Evolutionary conservation across 2,797 vertebrate species (phyloP).

Genomic region (Rhabdomys pumilio): DNA sequence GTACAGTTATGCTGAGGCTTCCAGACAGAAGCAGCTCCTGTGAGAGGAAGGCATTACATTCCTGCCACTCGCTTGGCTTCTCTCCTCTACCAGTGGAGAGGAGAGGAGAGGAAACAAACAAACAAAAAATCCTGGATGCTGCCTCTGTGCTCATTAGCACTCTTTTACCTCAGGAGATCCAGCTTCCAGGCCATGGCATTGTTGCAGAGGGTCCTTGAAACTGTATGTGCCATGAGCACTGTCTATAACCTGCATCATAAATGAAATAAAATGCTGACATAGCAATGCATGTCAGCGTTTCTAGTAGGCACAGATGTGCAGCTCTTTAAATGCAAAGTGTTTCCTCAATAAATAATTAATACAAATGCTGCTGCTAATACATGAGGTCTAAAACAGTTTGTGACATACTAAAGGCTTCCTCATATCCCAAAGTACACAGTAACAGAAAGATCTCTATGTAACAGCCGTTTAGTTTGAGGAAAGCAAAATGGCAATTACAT

Average conservation of each 20-base stretch:
- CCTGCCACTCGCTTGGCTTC: not conserved
- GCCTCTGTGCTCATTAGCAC: not conserved
- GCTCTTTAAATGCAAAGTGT: not conserved
- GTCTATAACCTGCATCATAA: not conserved
- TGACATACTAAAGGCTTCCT: not conserved
- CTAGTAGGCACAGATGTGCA: not conserved
- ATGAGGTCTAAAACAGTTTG: not conserved
- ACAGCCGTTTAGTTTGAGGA: not conserved
- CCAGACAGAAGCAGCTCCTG: not conserved
- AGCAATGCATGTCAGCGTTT: not conserved
- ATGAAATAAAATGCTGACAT: not conserved
- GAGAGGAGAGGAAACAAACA: not conserved
- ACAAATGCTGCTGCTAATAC: not conserved
- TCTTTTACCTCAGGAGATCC: not conserved
- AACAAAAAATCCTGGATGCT: not conserved
- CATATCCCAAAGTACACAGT: not conserved
- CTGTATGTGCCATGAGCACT: not conserved
- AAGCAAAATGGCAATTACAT: not conserved
- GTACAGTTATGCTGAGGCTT: not conserved
- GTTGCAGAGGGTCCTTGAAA: not conserved
- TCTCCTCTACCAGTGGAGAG: not conserved
- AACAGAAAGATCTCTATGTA: not conserved
- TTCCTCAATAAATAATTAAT: slow-evolving; percentile 39
- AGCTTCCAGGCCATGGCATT: not conserved
- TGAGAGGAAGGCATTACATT: not conserved